Evolutionary conservation across 1,140 invertebrate genomes (phyloP), one percentile per base, ranked within the genome.

Genomic region (Rhyacophila brunnea): DNA sequence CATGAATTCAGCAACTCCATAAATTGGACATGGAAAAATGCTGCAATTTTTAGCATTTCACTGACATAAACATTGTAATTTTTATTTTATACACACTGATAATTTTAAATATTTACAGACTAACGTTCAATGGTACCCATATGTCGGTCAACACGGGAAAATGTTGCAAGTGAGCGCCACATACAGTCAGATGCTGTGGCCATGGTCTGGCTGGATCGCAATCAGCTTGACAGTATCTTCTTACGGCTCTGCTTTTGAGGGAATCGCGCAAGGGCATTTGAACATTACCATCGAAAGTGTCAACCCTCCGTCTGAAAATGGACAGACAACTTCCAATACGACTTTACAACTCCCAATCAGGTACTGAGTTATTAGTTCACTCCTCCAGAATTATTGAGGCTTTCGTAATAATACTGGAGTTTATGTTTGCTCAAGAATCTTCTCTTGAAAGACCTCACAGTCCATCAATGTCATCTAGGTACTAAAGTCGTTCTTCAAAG

Each of bases 131-230:
- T 98, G 95, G 95, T 90, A 95, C 77, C 93, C 95, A 0, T 93
- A 95, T 70, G 74, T 83, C 6, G 81, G 84, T 50, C 85, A 92
- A 60, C 83, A 90, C 76, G 92, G 93, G 5, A 79, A 85, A 42
- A 72, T 83, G 36, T 76, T 91, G 18, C 81, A 92, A 32, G 81
- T 94, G 47, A 83, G 89, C 0, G 81, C 91, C 35, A 84, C 88
- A 11, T 84, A 90, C 75, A 92, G 90, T n/a, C 81, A 87, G 57
- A 81, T 90, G 32, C 75, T 98, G 13, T 98, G 95, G 95, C 96
- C 95, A 0, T 98, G 95, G 95, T 94, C 93, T 6, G 96, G 96
- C 0, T 98, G 92, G 87, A 74, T 98, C 51, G 92, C 93, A 9
- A 84, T 97, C 14, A 85, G 82, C 67, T 80, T 93, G 58, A 79